Percentiles rank a stretch among this genome's conserved stretches.
Evolutionary conservation across 1,140 invertebrate genomes (phyloP).

Genomic region (Panulirus ornatus): DNA sequence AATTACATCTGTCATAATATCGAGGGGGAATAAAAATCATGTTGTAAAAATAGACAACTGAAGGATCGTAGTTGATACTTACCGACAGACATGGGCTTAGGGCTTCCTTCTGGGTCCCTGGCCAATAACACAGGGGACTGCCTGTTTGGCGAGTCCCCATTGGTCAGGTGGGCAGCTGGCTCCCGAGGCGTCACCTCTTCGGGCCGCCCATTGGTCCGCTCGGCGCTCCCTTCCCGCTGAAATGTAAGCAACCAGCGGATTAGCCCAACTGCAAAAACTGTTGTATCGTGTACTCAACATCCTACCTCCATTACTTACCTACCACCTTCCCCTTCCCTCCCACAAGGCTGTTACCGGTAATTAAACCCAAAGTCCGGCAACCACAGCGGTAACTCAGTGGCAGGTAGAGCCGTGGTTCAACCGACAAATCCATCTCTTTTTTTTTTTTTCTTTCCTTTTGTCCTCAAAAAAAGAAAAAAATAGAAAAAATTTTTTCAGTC

Average conservation of each 20-base stretch:
- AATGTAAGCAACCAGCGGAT: not conserved
- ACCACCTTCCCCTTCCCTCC: too few species aligned
- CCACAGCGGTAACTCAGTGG: too few species aligned
- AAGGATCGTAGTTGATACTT: constrained; percentile 35
- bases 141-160: constrained; percentile 68
- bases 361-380: too few species aligned
- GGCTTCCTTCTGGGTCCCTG: constrained; percentile 60
- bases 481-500: too few species aligned
- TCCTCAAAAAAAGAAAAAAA: too few species aligned
- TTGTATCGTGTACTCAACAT: not conserved
- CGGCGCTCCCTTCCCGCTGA: constrained; percentile 65
- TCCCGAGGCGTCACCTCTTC: constrained; percentile 64
- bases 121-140: constrained; percentile 66
- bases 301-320: too few species aligned
- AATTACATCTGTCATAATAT: too few species aligned
- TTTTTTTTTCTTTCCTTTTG: too few species aligned
- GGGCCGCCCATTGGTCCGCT: constrained; percentile 52
- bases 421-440: too few species aligned
- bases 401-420: too few species aligned
- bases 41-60: too few species aligned
- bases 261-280: not conserved
- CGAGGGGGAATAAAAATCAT: not conserved
- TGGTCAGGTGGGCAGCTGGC: constrained; percentile 59
- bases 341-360: too few species aligned
- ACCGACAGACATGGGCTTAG: constrained; percentile 60